A percentile compares a stretch with the other conserved stretches of the same genome.
These are phyloP conservation scores for Bagarius yarrelli DNA, from an alignment of 2,113 vertebrate genomes.

Conservation along the genomic window DNA sequence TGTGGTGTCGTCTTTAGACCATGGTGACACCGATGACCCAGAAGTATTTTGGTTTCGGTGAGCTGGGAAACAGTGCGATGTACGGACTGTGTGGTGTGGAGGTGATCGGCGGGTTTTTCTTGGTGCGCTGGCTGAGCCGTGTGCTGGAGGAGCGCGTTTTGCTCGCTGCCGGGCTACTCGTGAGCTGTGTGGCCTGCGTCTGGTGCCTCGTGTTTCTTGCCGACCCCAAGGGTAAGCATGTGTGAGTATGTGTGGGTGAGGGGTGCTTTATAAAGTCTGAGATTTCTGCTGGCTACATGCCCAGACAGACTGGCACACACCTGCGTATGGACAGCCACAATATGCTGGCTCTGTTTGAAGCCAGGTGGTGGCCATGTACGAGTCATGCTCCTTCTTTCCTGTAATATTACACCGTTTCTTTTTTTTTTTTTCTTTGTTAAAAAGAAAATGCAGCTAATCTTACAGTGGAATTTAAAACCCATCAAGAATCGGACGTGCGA, in stretches of 20 bases:
- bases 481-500: neutral
- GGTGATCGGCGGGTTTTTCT: constrained; percentile 80
- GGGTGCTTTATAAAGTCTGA: neutral
- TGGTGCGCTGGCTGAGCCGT: constrained; percentile 77
- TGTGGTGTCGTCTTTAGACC: constrained; percentile 65
- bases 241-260: constrained; percentile 14
- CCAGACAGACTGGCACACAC: constrained; percentile 42
- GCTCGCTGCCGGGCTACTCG: constrained; percentile 71
- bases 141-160: constrained; percentile 72
- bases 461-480: neutral
- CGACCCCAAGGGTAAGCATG: constrained; percentile 71
- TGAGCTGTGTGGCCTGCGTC: constrained; percentile 77
- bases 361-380: constrained; percentile 27
- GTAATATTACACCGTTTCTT: neutral
- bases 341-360: constrained; percentile 39
- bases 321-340: constrained; percentile 44
- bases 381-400: constrained; percentile 18
- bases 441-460: neutral
- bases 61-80: constrained; percentile 83
- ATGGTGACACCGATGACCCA: constrained; percentile 83
- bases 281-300: constrained; percentile 15
- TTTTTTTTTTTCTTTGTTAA: neutral
- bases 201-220: constrained; percentile 81
- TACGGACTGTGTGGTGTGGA: constrained; percentile 81
- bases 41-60: constrained; percentile 74